These are phyloP conservation scores for Phalera bucephala DNA, from an alignment of 2,888 invertebrate species.

Conservation along the genomic window DNA sequence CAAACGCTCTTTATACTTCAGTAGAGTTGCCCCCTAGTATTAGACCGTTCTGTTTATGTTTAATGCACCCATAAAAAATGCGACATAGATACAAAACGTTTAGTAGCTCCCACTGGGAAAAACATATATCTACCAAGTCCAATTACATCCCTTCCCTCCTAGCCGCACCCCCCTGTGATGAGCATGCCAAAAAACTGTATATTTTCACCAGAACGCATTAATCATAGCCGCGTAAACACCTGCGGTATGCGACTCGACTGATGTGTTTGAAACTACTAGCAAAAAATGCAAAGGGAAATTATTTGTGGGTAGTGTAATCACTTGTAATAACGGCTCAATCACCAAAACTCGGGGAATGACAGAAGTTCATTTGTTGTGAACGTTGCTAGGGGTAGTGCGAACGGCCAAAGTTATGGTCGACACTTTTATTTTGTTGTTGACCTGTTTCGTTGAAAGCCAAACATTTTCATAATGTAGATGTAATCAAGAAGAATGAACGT, in stretches of 20 bases:
- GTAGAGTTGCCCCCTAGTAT: too few species aligned
- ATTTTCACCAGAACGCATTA: slow-evolving; percentile 7
- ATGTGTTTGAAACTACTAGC: slow-evolving; percentile 1
- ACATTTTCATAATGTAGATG: too few species aligned
- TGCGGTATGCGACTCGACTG: slow-evolving; percentile 9
- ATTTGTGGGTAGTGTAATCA: background rate
- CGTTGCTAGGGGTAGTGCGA: background rate
- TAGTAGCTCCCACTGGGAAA: too few species aligned
- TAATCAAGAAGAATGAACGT: too few species aligned
- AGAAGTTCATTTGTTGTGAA: background rate
- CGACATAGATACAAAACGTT: too few species aligned
- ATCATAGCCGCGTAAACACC: slow-evolving; percentile 22
- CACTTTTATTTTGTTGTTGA: background rate
- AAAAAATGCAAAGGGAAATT: background rate
- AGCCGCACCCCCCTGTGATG: too few species aligned
- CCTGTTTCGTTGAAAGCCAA: too few species aligned
- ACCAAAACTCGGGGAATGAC: background rate
- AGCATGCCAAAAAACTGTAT: background rate
- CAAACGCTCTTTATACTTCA: too few species aligned
- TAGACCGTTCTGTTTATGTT: too few species aligned
- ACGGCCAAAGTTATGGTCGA: background rate
- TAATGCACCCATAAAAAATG: too few species aligned
- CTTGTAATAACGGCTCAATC: background rate
- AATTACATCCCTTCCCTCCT: too few species aligned
- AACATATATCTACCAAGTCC: too few species aligned